phyloP scores from a whole-genome alignment of 2,113 vertebrate species.

The Myanophis thanlyinensis region DNA sequence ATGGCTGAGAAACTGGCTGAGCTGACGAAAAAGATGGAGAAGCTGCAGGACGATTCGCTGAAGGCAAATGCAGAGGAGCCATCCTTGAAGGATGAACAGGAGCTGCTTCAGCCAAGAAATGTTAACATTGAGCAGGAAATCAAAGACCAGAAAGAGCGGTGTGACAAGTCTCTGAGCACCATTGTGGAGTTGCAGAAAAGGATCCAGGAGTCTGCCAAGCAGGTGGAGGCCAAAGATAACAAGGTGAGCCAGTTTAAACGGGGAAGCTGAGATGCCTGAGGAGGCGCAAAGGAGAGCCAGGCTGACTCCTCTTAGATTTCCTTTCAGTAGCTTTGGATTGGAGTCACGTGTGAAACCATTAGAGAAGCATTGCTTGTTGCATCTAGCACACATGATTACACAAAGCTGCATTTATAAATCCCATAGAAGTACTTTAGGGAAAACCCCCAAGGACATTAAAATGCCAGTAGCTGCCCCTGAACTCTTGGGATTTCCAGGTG shows the following conservation, averaged over 20 bases:
- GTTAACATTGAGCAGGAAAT: slow-evolving; percentile 86
- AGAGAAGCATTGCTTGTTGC: neutral
- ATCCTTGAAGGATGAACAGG: slow-evolving; percentile 72
- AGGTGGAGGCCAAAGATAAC: slow-evolving; percentile 93
- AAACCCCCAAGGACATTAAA: neutral
- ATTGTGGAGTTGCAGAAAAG: slow-evolving; percentile 87
- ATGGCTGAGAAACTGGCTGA: slow-evolving; percentile 70
- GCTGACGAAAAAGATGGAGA: slow-evolving; percentile 72
- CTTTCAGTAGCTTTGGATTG: neutral
- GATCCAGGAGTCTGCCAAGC: slow-evolving; percentile 87
- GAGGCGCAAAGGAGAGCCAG: neutral
- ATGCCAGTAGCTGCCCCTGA: neutral
- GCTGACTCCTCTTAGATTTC: neutral
- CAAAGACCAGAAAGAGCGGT: slow-evolving; percentile 85
- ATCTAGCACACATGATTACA: neutral
- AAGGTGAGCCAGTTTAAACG: slow-evolving; percentile 72
- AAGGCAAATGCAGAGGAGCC: slow-evolving; percentile 73
- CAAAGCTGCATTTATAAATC: neutral
- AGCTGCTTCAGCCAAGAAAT: slow-evolving; percentile 75
- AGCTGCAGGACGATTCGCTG: slow-evolving; percentile 69
- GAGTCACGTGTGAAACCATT: neutral
- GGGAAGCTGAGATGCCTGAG: no score
- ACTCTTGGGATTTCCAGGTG: neutral
- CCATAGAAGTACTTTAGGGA: neutral
- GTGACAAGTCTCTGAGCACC: slow-evolving; percentile 83